phyloP scores from a whole-genome alignment of 2,888 invertebrate species.

The Selenia dentaria region DNA sequence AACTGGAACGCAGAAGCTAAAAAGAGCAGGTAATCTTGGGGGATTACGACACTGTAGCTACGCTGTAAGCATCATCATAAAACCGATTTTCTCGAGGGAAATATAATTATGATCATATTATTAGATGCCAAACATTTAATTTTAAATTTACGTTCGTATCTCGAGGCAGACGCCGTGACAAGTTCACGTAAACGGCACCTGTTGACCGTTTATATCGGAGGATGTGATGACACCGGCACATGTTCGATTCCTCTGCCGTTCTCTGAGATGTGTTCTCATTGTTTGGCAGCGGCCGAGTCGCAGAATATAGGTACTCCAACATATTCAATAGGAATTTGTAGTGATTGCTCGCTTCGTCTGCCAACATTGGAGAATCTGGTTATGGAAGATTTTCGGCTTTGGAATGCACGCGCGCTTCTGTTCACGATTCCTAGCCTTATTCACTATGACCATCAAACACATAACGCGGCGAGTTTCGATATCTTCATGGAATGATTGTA shows the following conservation, averaged over 20 bases:
- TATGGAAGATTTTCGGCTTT: slow-evolving; percentile 37
- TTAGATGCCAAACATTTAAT: slow-evolving; percentile 49
- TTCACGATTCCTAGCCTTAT: too few species aligned
- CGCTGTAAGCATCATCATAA: slow-evolving; percentile 15
- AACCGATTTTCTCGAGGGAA: slow-evolving; percentile 9
- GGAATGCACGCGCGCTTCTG: too few species aligned
- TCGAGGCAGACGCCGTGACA: slow-evolving; percentile 45
- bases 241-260: slow-evolving; percentile 28
- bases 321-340: slow-evolving; percentile 52
- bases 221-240: slow-evolving; percentile 50
- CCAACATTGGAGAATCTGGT: slow-evolving; percentile 43
- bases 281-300: slow-evolving; percentile 62
- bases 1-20: too few species aligned
- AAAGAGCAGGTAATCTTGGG: too few species aligned
- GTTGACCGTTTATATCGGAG: slow-evolving; percentile 58
- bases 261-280: slow-evolving; percentile 52
- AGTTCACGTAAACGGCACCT: slow-evolving; percentile 58
- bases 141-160: slow-evolving; percentile 45
- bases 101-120: slow-evolving; percentile 29
- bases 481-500: too few species aligned
- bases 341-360: slow-evolving; percentile 43
- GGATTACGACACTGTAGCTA: too few species aligned
- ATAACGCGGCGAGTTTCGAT: too few species aligned
- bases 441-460: too few species aligned
- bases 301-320: slow-evolving; percentile 57